Evolutionary conservation across 2,797 vertebrate genomes (phyloP).

Genomic region (Paguma larvata): DNA sequence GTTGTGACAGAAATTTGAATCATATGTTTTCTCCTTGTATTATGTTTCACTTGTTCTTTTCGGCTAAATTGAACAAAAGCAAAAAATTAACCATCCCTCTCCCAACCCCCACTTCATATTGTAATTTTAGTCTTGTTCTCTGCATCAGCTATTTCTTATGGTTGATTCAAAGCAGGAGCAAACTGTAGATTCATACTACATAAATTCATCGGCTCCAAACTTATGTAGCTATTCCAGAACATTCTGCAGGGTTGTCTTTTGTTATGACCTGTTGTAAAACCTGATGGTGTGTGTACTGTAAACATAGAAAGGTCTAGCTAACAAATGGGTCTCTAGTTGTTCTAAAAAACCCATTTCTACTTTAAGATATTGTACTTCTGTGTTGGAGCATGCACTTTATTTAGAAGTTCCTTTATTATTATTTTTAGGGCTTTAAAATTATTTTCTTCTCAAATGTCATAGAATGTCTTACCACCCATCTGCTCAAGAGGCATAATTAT

Average conservation of each 20-base stretch:
- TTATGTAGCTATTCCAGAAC: slow-evolving; percentile 73
- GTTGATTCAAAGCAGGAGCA: slow-evolving; percentile 41
- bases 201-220: slow-evolving; percentile 72
- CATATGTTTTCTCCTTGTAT: background rate
- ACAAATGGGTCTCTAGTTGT: slow-evolving; percentile 69
- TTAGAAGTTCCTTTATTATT: slow-evolving; percentile 83
- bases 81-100: slow-evolving; percentile 11
- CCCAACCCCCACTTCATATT: background rate
- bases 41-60: slow-evolving; percentile 38
- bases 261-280: slow-evolving; percentile 82
- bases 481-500: slow-evolving; percentile 81
- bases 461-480: slow-evolving; percentile 82
- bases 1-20: background rate
- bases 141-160: slow-evolving; percentile 13
- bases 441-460: slow-evolving; percentile 85
- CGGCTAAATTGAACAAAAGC: slow-evolving; percentile 34
- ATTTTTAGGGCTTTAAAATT: slow-evolving; percentile 83
- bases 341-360: slow-evolving; percentile 64
- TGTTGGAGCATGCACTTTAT: slow-evolving; percentile 65
- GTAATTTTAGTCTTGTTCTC: slow-evolving; percentile 11
- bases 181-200: slow-evolving; percentile 42
- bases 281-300: slow-evolving; percentile 81
- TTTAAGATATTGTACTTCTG: slow-evolving; percentile 68
- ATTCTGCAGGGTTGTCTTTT: slow-evolving; percentile 75
- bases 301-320: slow-evolving; percentile 78